Percentiles rank a stretch among this genome's conserved stretches.
Conservation (phyloP, 2,113 vertebrate genomes). For the Aegithalos caudatus region DNA sequence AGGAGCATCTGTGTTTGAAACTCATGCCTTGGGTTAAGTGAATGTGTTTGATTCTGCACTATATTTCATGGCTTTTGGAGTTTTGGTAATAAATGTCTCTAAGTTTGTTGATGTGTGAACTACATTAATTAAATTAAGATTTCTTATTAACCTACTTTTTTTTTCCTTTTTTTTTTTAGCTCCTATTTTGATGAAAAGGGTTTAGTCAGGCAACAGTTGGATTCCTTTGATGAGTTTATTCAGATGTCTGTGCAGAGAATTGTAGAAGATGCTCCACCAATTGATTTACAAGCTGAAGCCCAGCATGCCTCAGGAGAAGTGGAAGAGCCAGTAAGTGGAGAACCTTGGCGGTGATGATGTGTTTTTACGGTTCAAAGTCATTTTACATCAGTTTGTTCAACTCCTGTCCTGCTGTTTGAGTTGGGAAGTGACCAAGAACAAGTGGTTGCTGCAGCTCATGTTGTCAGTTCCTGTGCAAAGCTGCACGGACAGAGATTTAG, state of each 20-base stretch:
- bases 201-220: constrained; percentile 94
- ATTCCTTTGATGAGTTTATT: constrained; percentile 99
- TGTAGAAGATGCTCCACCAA: constrained; percentile 96
- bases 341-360: not conserved
- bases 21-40: not conserved
- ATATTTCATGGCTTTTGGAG: not conserved
- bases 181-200: constrained; percentile 99
- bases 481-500: not conserved
- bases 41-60: not conserved
- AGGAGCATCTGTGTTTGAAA: not conserved
- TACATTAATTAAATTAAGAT: not conserved
- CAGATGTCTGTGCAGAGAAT: constrained; percentile 99
- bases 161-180: constrained; percentile 61
- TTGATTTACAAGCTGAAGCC: constrained; percentile 96
- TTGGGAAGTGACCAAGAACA: not conserved
- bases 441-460: not conserved
- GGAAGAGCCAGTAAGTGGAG: constrained; percentile 89
- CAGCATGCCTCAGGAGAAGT: constrained; percentile 96
- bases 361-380: not conserved
- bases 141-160: not conserved
- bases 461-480: not conserved
- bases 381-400: not conserved
- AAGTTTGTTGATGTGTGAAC: not conserved
- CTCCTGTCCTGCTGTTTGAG: not conserved
- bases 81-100: not conserved